These are phyloP conservation scores for Leptoclinus maculatus DNA, from an alignment of 2,797 vertebrate genomes.

Conservation along the genomic window DNA sequence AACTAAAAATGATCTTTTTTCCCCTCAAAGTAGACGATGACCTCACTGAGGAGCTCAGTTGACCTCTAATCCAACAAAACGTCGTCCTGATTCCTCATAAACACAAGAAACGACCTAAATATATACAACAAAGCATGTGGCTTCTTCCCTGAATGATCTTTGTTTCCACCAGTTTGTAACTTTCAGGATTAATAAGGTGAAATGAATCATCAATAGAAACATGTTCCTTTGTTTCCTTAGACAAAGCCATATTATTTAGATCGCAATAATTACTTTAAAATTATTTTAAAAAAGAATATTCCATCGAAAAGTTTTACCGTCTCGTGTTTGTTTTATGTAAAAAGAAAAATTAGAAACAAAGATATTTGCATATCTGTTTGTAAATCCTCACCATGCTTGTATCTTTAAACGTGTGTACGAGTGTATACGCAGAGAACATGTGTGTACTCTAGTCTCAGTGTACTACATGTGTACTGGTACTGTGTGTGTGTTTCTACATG, in stretches of 20 bases:
- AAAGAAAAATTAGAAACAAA: slow-evolving; percentile 23
- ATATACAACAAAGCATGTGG: slow-evolving; percentile 66
- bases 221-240: slow-evolving; percentile 76
- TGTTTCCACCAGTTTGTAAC: slow-evolving; percentile 48
- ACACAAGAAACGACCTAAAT: slow-evolving; percentile 34
- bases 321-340: slow-evolving; percentile 75
- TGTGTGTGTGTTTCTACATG: slow-evolving; percentile 53
- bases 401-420: slow-evolving; percentile 63
- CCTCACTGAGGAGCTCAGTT: not conserved
- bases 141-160: too few species aligned
- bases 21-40: too few species aligned
- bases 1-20: too few species aligned
- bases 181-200: slow-evolving; percentile 33
- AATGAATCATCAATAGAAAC: slow-evolving; percentile 25
- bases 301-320: slow-evolving; percentile 40
- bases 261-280: slow-evolving; percentile 91
- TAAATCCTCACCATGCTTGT: slow-evolving; percentile 63
- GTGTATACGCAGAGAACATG: slow-evolving; percentile 51
- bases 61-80: too few species aligned
- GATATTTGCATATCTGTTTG: slow-evolving; percentile 62
- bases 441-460: slow-evolving; percentile 67
- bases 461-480: slow-evolving; percentile 64
- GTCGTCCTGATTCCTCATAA: too few species aligned
- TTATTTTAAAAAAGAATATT: slow-evolving; percentile 58
- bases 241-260: slow-evolving; percentile 99